These are phyloP conservation scores for Polymixis lichenea DNA, from an alignment of 2,888 invertebrate species.

Conservation along the genomic window DNA sequence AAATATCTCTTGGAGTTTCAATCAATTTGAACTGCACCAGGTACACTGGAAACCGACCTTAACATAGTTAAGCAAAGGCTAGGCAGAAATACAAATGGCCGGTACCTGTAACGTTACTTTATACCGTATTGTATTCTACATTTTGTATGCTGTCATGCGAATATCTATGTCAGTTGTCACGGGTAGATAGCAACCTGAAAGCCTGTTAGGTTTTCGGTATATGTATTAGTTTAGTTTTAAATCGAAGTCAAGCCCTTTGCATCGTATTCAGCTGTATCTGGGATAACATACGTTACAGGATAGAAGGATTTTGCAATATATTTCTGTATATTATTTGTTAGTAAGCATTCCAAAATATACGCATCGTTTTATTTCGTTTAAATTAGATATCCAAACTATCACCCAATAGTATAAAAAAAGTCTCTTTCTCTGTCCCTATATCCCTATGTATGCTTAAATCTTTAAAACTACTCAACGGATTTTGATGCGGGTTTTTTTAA, in stretches of 20 bases:
- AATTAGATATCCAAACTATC: neutral
- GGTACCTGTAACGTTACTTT: neutral
- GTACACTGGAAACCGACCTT: too few relatives aligned
- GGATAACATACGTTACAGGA: too few relatives aligned
- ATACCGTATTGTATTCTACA: neutral
- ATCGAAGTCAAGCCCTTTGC: too few relatives aligned
- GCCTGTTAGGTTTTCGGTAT: neutral
- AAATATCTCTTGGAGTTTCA: conserved; percentile 31
- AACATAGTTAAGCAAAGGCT: too few relatives aligned
- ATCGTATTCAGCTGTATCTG: neutral
- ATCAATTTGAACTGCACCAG: conserved; percentile 12
- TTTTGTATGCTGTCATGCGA: neutral
- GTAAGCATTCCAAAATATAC: neutral
- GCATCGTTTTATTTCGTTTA: neutral
- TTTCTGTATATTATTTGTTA: neutral
- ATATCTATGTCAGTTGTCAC: conserved; percentile 15
- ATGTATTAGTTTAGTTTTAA: neutral
- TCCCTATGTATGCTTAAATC: too few relatives aligned
- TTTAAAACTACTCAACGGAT: too few relatives aligned
- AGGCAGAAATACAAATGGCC: neutral
- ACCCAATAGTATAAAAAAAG: too few relatives aligned
- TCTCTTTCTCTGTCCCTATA: too few relatives aligned
- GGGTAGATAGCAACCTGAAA: conserved; percentile 10
- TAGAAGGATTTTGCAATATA: neutral
- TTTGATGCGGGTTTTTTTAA: too few relatives aligned